Evolutionary conservation across 2,888 invertebrate species (phyloP), one percentile per base, ranked within the genome.

Genomic region (Frankliniella intonsa): DNA sequence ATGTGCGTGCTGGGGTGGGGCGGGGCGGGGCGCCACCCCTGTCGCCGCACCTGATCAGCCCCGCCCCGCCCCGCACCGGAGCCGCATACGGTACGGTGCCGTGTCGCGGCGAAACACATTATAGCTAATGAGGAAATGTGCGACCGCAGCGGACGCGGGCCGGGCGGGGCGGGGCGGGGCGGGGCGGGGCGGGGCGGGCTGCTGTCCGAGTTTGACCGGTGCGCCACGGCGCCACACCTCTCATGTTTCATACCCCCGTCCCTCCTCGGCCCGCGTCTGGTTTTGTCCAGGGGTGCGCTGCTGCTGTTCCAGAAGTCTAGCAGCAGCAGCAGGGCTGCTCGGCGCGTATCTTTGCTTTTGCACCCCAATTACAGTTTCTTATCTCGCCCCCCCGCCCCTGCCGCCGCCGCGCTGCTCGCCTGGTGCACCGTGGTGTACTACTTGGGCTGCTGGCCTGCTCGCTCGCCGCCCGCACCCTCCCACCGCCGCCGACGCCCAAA

Each of bases 341-440:
- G 55, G 62, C 25, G 69, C 9, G 69, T 76, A 76, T 76, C 69
- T 76, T 76, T 76, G 69, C n/a, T 76, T 76, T 76, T 76, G 69
- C 69, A 25, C 69, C 69, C 69, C 69, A 76, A 76, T 76, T 76
- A 76, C 69, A 76, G 69, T 76, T 76, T 76, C 25, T 76, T 76
- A 76, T 76, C 69, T 25, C 25, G 11, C 55, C 55, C 62, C 7
- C 14, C 19, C 14, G 3, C 55, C 14, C 55, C 38, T 38, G 3
- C 38, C 5, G 38, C 5, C 38, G 62, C 62, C 3, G 19, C n/a
- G 2, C 38, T n/a, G 38, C 38, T 5, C 38, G 38, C 38, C 38
- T 38, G 3, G 3, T 38, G 38, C 38, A 38, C 38, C 38, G 38
- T 38, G 3, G 38, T 38, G 38, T 38, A 38, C 38, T 38, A 38